Evolutionary conservation across 2,888 invertebrate species (phyloP).

Genomic region (Eupithecia subfuscata): DNA sequence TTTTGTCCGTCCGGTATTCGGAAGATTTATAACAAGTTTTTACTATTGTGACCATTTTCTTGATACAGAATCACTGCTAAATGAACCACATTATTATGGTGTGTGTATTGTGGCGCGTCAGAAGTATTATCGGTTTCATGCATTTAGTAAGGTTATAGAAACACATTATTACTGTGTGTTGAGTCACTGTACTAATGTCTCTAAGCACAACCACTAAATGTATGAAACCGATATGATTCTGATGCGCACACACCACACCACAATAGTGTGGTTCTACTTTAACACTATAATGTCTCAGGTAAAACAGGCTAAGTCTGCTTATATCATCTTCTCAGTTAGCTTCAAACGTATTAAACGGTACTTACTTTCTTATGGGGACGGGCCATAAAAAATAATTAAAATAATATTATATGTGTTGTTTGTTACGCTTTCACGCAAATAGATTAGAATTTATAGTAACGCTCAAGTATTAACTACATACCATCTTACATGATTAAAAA

Average conservation of each 20-base stretch:
- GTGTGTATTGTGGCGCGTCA: background rate
- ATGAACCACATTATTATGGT: background rate
- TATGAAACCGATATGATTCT: background rate
- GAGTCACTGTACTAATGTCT: background rate
- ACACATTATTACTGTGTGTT: background rate
- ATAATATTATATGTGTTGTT: background rate
- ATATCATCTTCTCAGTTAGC: background rate
- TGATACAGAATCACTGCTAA: background rate
- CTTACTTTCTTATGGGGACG: background rate
- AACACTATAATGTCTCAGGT: background rate
- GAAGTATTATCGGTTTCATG: background rate
- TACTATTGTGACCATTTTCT: background rate
- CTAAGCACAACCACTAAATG: background rate
- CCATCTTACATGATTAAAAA: background rate
- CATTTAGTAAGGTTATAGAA: background rate
- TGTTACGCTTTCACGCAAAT: background rate
- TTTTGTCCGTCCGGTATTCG: constrained; percentile 39
- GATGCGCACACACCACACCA: background rate
- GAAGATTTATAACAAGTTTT: constrained; percentile 25
- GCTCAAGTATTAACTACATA: background rate
- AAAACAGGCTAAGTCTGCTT: background rate
- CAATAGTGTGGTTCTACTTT: background rate
- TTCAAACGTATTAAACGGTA: background rate
- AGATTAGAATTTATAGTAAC: background rate
- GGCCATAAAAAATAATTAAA: background rate